Conservation (phyloP, 2,888 invertebrate genomes). For the Conistra vaccinii region DNA sequence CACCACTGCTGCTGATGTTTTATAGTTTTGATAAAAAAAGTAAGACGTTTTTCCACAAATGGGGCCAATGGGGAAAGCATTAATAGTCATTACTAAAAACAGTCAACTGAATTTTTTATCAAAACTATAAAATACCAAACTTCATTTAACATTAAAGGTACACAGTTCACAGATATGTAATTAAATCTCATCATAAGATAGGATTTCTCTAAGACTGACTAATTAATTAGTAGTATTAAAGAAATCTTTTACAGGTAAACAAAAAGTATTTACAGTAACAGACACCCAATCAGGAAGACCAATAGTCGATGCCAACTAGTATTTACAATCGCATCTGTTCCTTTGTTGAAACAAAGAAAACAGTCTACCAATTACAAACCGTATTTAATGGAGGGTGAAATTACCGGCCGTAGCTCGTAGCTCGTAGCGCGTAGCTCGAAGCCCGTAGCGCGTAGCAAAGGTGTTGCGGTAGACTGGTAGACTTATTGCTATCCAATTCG, state of each 20-base stretch:
- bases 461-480: conserved; percentile 8
- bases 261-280: conserved; percentile 10
- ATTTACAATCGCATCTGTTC: conserved; percentile 27
- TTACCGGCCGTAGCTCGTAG: conserved; percentile 12
- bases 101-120: too few species aligned
- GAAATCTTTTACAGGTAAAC: neutral
- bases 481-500: neutral
- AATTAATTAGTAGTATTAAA: neutral
- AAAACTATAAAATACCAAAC: neutral
- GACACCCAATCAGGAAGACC: conserved; percentile 24
- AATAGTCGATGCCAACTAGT: conserved; percentile 27
- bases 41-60: too few species aligned
- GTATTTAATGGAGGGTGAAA: conserved; percentile 45
- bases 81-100: too few species aligned
- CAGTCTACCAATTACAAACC: neutral
- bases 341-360: conserved; percentile 27
- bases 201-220: neutral
- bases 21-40: too few species aligned
- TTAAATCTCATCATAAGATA: neutral
- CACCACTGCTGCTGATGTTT: too few species aligned
- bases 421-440: neutral
- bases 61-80: too few species aligned
- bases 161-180: neutral
- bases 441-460: neutral
- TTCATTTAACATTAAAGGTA: neutral